phyloP scores from a whole-genome alignment of 2,113 vertebrate genomes.

The Platycercus adscitus region DNA sequence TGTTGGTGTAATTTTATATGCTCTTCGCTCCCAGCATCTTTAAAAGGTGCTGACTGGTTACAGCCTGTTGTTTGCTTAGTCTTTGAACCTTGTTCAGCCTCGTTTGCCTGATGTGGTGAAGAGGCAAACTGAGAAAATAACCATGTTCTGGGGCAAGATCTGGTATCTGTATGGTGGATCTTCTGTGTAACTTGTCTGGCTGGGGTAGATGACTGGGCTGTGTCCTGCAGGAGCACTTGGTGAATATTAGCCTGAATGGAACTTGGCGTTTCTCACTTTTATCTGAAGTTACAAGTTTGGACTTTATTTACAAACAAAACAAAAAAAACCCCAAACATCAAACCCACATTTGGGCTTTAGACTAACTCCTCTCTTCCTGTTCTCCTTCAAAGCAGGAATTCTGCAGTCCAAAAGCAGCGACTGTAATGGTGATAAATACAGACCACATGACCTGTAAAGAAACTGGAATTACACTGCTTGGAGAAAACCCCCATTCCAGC shows the following conservation, averaged over 20 bases:
- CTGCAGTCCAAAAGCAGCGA: neutral
- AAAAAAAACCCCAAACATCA: neutral
- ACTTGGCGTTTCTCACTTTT: neutral
- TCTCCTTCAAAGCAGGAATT: neutral
- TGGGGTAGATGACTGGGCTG: neutral
- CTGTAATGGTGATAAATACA: neutral
- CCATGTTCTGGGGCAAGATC: neutral
- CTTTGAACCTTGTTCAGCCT: neutral
- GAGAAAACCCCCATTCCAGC: neutral
- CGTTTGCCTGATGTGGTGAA: neutral
- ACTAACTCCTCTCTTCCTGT: neutral
- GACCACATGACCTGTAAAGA: neutral
- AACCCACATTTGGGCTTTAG: neutral
- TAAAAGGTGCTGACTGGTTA: neutral
- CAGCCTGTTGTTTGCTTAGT: neutral
- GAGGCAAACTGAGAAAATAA: neutral
- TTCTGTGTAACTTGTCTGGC: neutral
- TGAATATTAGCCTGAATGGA: neutral
- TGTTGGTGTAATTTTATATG: neutral
- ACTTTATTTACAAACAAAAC: neutral
- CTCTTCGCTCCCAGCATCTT: neutral
- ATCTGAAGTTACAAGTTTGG: neutral
- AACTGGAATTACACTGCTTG: neutral
- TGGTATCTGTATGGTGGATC: neutral
- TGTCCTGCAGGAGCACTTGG: neutral